A percentile compares a stretch with the other conserved stretches of the same genome.
Evolutionary conservation across 2,113 vertebrate species (phyloP).

Genomic region (Diadophis punctatus): DNA sequence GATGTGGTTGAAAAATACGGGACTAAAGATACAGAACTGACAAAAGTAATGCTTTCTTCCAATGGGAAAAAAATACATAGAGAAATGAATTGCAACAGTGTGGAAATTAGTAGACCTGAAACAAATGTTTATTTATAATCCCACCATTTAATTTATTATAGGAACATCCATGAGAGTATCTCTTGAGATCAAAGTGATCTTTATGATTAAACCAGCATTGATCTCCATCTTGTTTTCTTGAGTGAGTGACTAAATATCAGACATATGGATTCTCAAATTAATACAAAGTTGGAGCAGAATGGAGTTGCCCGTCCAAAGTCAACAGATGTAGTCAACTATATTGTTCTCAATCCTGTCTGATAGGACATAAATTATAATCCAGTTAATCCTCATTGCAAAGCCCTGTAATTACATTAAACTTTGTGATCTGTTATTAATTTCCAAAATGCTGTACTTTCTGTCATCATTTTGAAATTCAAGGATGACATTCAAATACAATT

Average conservation of each 20-base stretch:
- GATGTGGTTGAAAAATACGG: background rate
- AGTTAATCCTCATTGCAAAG: background rate
- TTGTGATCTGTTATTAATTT: background rate
- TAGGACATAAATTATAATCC: background rate
- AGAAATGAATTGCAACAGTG: background rate
- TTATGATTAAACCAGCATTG: background rate
- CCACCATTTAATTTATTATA: background rate
- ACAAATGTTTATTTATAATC: background rate
- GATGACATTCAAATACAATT: background rate
- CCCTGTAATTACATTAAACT: background rate
- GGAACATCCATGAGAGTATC: background rate
- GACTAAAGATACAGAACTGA: background rate
- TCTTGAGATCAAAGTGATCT: background rate
- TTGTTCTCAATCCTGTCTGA: background rate
- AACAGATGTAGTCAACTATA: background rate
- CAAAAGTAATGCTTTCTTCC: background rate
- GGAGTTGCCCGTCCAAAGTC: background rate
- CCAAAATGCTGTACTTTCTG: background rate
- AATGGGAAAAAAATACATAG: background rate
- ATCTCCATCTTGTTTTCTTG: background rate
- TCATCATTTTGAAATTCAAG: background rate
- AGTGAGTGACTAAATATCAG: background rate
- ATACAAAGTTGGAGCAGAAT: background rate
- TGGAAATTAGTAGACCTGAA: background rate
- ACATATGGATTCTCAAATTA: background rate